These are phyloP conservation scores for Drosophila neoperkinsi DNA, from an alignment of 2,888 invertebrate genomes.

Conservation along the genomic window DNA sequence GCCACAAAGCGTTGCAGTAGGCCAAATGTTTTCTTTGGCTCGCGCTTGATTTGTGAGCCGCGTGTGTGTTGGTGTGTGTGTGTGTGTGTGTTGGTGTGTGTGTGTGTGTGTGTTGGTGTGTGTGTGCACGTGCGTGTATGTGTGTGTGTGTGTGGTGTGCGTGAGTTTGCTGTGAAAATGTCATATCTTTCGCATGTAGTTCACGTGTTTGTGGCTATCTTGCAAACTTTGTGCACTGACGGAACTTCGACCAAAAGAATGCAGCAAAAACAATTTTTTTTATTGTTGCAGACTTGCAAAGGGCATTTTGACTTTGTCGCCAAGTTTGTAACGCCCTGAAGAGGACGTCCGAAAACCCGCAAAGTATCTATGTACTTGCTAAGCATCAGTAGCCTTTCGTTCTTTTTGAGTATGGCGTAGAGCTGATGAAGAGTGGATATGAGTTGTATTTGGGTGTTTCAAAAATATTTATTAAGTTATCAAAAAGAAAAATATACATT, in stretches of 20 bases:
- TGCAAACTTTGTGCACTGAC: neutral
- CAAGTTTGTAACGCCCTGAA: neutral
- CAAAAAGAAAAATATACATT: no score
- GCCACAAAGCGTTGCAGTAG: constrained; percentile 31
- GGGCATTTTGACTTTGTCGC: neutral
- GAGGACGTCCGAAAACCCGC: neutral
- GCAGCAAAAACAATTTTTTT: neutral
- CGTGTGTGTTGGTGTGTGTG: constrained; percentile 11
- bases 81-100: neutral
- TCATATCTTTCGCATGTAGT: neutral
- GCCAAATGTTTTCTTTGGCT: constrained; percentile 51
- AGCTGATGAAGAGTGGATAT: neutral
- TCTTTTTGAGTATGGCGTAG: neutral
- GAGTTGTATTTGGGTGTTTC: neutral
- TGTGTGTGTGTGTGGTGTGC: constrained; percentile 31
- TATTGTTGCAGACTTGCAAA: neutral
- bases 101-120: neutral
- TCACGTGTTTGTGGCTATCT: neutral
- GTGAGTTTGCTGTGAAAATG: neutral
- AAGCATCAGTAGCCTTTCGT: neutral
- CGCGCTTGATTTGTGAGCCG: constrained; percentile 66
- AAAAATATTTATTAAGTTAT: neutral
- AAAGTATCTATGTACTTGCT: neutral
- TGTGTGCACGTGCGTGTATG: constrained; percentile 5
- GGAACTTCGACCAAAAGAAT: neutral